A percentile compares a stretch with the other conserved stretches of the same genome.
These are phyloP conservation scores for Syrphus vitripennis DNA, from an alignment of 2,888 invertebrate genomes.

Conservation along the genomic window DNA sequence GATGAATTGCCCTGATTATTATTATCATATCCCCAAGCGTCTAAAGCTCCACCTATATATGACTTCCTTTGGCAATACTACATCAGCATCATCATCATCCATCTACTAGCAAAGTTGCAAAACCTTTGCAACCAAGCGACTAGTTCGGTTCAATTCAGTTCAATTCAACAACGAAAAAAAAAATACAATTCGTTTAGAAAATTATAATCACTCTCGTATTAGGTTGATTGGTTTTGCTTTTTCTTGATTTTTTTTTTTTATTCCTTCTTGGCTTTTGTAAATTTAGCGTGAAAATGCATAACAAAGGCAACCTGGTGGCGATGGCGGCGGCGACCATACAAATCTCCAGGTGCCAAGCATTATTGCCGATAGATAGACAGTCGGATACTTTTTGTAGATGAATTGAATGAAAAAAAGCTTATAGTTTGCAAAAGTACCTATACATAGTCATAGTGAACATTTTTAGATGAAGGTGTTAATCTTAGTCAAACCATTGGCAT, in stretches of 20 bases:
- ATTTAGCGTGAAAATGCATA: constrained; percentile 68
- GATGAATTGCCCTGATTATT: constrained; percentile 70
- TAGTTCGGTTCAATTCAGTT: background rate
- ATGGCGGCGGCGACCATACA: constrained; percentile 11
- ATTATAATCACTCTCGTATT: constrained; percentile 72
- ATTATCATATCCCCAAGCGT: constrained; percentile 59
- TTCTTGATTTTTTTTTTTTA: constrained; percentile 31
- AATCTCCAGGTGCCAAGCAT: constrained; percentile 40
- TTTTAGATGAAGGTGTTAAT: constrained; percentile 68
- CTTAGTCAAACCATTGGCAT: constrained; percentile 61
- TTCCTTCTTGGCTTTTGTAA: constrained; percentile 40
- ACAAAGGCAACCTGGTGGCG: constrained; percentile 55
- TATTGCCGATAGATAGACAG: constrained; percentile 29
- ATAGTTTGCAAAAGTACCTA: background rate
- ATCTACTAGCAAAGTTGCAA: constrained; percentile 12
- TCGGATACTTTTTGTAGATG: constrained; percentile 25
- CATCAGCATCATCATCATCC: constrained; percentile 37
- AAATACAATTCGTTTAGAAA: constrained; percentile 65
- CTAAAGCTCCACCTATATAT: constrained; percentile 62
- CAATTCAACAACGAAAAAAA: background rate
- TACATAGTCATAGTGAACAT: constrained; percentile 12
- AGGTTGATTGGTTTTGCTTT: constrained; percentile 71
- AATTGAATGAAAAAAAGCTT: constrained; percentile 30
- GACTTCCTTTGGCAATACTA: constrained; percentile 55
- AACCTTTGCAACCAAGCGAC: background rate